Base-by-base conservation (phyloP, 2,113 vertebrate genomes). In the Pteronura brasiliensis region DNA sequence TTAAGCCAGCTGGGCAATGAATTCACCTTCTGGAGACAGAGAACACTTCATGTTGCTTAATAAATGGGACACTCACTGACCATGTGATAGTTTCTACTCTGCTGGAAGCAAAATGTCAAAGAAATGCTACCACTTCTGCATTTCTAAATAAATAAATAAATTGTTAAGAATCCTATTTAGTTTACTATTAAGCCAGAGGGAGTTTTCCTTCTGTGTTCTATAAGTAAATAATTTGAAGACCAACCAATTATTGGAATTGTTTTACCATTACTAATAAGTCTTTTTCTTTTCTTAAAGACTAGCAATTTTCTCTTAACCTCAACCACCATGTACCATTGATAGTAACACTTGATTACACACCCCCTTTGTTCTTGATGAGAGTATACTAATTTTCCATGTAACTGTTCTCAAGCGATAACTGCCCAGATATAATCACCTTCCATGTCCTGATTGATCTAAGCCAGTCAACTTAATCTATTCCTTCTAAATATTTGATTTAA, bases 11-110 rank as follows among this genome's bases (percentile, higher is more conserved):
- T 85, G 57, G 91, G 47, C 80, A 95, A 92, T 61, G 44, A 94
- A 85, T 85, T 94, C 63, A 82, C 20, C 65, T 96, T 90, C 71
- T 95, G 29, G 65, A 93, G 47, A 63, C 12, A 79, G 47, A 93
- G 6, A 63, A 55, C 18, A 7, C 55, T 69, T 94, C 27, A 1
- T 0, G 1, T 42, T 77, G 7, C 49, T 20, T 94, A 86, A 85
- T 77, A 87, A 82, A 88, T 52, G 27, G 74, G 11, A 11, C 14
- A 42, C 10, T 49, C 36, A 15, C 20, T 82, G 87, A 71, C 44
- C 49, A 17, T 4, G 34, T 18, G 36, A 81, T 4, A 80, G 23
- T 52, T 20, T 59, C 23, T 80, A 36, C 29, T 94, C 25, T 94
- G 89, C 49, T 23, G 18, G 59, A 95, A 96, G 55, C 81, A 69